These are phyloP conservation scores for Hypotaenidia philippensis DNA, from an alignment of 2,797 vertebrate species.

Conservation along the genomic window DNA sequence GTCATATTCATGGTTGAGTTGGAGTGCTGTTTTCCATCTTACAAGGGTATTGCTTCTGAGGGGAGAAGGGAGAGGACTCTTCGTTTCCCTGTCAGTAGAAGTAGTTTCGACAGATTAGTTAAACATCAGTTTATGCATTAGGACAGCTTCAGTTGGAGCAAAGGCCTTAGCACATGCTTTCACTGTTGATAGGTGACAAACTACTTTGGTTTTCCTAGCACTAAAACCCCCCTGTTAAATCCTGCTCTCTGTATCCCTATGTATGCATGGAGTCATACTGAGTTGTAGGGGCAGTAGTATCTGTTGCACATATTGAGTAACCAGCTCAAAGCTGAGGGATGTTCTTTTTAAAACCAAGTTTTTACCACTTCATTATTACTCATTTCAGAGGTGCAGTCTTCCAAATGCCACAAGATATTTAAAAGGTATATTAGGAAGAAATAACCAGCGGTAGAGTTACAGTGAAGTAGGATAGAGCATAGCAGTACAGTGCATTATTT, in stretches of 20 bases:
- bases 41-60: not conserved
- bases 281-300: not conserved
- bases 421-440: not conserved
- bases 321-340: not conserved
- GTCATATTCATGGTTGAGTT: not conserved
- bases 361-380: not conserved
- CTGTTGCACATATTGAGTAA: not conserved
- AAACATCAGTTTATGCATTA: not conserved
- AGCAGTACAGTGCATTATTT: slow-evolving; percentile 65
- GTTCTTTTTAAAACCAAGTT: not conserved
- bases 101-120: not conserved
- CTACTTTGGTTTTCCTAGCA: not conserved
- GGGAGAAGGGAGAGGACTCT: not conserved
- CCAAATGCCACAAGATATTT: not conserved
- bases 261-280: not conserved
- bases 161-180: not conserved
- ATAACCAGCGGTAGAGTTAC: not conserved
- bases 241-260: not conserved
- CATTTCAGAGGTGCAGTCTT: not conserved
- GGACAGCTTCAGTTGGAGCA: not conserved
- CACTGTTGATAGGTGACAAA: not conserved
- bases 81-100: not conserved
- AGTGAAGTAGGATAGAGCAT: not conserved
- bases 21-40: not conserved
- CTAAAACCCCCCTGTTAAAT: not conserved